Evolutionary conservation across 2,113 vertebrate species (phyloP), one percentile per base, ranked within the genome.

Genomic region (Grallaria varia): DNA sequence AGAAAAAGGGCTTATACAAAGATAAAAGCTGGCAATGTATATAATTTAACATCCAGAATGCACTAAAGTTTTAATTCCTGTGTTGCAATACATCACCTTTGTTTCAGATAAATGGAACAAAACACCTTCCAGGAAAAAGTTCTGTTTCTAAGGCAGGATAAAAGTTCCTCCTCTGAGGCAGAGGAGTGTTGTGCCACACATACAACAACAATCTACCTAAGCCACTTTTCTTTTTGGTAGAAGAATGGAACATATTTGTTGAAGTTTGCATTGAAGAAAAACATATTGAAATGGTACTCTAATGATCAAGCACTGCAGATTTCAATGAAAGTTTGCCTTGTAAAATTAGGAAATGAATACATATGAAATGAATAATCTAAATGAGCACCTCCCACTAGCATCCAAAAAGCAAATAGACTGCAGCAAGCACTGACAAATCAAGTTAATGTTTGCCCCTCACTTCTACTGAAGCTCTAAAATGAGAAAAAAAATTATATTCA

Each of bases 271-370:
- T 42, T 67, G 50, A 93, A 87, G 42, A 7, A 83, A 85, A 96
- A 58, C 68, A 63, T 85, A 66, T 22, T 94, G 85, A 91, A 96
- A 85, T 69, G n/a, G 40, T 83, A 73, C 24, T 59, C 50, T 44
- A 85, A 56, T 77, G 63, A 87, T 74, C 67, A 95, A 90, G 39
- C 75, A 77, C 27, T 4, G 1, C 21, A 74, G 44, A 93, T 73
- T 93, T 76, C 86, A 90, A 52, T 77, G 33, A 19, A 94, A 85
- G 23, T 85, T 94, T 94, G 49, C 35, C 30, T 93, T 90, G 42
- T 88, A 92, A 93, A 96, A 89, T 73, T 74, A 50, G 3, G 52
- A 95, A 86, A 71, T n/a, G n/a, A n/a, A n/a, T 24, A 83, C 30
- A 31, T 83, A 94, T 63, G 40, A 95, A 94, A 93, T n/a, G 5